Evolutionary conservation across 2,797 vertebrate genomes (phyloP).

Genomic region (Crypturellus tataupa): DNA sequence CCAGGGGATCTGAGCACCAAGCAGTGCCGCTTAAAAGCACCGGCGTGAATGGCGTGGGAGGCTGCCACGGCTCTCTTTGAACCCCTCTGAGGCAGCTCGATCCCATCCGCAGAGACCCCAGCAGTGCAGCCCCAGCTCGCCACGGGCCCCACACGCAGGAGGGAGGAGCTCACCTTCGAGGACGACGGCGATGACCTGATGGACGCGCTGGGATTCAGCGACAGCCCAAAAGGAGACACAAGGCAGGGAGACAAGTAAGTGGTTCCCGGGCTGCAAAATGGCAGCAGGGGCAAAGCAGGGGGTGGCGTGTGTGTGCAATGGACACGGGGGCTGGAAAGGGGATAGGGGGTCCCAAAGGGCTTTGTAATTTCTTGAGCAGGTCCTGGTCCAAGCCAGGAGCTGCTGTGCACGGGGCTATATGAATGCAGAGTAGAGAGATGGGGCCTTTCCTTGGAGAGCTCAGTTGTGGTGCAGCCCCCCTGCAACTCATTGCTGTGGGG

Average conservation of each 20-base stretch:
- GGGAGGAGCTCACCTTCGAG: slow-evolving; percentile 82
- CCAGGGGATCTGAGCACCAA: background rate
- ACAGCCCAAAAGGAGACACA: slow-evolving; percentile 65
- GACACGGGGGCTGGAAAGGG: background rate
- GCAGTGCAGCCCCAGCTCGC: background rate
- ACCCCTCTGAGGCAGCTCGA: background rate
- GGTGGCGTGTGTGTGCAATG: background rate
- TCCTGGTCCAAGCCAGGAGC: background rate
- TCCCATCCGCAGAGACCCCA: background rate
- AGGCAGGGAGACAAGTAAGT: slow-evolving; percentile 67
- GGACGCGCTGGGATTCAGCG: slow-evolving; percentile 85
- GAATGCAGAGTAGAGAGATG: background rate
- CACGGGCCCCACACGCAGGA: slow-evolving; percentile 55
- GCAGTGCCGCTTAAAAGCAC: background rate
- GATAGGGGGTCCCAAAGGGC: background rate
- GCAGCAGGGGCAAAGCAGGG: background rate
- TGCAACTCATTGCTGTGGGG: background rate
- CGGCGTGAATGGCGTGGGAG: background rate
- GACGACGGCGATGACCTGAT: slow-evolving; percentile 88
- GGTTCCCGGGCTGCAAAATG: background rate
- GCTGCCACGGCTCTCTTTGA: background rate
- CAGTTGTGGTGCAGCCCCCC: background rate
- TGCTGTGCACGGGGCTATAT: background rate
- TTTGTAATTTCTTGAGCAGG: background rate
- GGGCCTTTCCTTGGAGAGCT: background rate